phyloP scores from a whole-genome alignment of 2,797 vertebrate species.

The Sciurus carolinensis region DNA sequence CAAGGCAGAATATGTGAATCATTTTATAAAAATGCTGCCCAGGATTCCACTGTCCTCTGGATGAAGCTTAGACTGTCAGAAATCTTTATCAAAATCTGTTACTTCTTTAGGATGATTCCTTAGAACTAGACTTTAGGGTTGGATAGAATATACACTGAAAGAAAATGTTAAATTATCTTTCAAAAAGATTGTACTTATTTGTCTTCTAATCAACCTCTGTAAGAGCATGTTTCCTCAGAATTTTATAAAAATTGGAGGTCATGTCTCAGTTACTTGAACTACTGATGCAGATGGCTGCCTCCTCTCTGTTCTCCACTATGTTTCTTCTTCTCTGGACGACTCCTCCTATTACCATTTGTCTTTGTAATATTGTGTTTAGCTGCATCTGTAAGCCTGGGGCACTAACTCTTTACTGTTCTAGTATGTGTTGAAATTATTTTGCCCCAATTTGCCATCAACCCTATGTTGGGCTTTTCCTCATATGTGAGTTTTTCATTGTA shows the following conservation, averaged over 20 bases:
- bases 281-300: not conserved
- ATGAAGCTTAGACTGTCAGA: too few relatives aligned
- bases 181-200: not conserved
- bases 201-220: not conserved
- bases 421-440: not conserved
- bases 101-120: not conserved
- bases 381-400: not conserved
- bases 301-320: not conserved
- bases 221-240: not conserved
- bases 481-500: not conserved
- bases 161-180: not conserved
- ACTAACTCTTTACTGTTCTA: not conserved
- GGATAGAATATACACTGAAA: not conserved
- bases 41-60: not conserved
- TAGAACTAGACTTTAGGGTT: not conserved
- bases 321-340: not conserved
- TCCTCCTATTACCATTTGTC: not conserved
- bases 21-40: not conserved
- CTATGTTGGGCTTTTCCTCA: not conserved
- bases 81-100: not conserved
- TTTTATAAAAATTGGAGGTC: not conserved
- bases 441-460: not conserved
- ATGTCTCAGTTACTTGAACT: not conserved
- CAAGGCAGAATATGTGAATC: not conserved
- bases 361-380: not conserved